A percentile compares a stretch with the other conserved stretches of the same genome.
phyloP scores from a whole-genome alignment of 2,113 vertebrate species.

The Mesitornis unicolor region DNA sequence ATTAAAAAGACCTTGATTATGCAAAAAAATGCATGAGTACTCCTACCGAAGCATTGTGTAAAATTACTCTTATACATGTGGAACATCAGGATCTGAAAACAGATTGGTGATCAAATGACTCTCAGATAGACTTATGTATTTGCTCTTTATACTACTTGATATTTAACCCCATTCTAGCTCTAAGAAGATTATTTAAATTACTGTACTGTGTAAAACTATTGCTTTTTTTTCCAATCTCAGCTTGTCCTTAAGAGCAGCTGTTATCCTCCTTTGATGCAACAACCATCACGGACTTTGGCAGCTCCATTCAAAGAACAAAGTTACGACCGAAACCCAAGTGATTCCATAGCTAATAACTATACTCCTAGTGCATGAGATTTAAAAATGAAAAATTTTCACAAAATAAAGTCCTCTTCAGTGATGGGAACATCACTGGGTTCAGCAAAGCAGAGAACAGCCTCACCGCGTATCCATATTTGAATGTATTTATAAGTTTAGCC shows the following conservation, averaged over 20 bases:
- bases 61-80: background rate
- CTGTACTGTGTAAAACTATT: background rate
- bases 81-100: background rate
- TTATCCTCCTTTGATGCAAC: conserved; percentile 84
- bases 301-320: conserved; percentile 85
- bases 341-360: conserved; percentile 90
- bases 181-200: background rate
- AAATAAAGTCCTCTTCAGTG: background rate
- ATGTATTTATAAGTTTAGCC: background rate
- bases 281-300: conserved; percentile 73
- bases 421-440: background rate
- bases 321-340: conserved; percentile 75
- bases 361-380: conserved; percentile 74
- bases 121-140: background rate
- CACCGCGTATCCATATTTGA: conserved; percentile 66
- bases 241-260: conserved; percentile 57
- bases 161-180: background rate
- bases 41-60: background rate
- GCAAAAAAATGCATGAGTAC: background rate
- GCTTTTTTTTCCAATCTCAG: conserved; percentile 51
- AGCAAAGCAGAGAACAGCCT: background rate
- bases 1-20: background rate
- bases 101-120: background rate
- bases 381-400: conserved; percentile 72
- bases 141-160: background rate